Percentiles rank a stretch among this genome's conserved stretches.
Conservation (phyloP, 2,113 vertebrate genomes). For the Lophochroa leadbeateri region DNA sequence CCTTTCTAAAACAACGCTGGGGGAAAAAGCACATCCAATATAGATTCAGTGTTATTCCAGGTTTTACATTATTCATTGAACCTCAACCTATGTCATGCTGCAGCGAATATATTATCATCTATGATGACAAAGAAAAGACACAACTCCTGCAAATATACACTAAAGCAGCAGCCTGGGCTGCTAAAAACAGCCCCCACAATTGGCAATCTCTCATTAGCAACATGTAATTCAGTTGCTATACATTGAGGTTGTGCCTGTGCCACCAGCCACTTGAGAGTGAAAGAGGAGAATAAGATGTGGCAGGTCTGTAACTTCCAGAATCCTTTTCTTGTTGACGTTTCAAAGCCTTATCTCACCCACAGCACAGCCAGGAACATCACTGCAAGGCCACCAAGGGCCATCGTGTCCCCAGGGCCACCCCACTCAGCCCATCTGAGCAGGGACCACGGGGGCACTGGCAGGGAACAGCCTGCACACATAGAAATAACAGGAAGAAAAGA, state of each 20-base stretch:
- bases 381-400: not conserved
- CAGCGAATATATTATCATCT: not conserved
- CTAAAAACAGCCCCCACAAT: not conserved
- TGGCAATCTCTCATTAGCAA: not conserved
- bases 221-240: not conserved
- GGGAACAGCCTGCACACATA: not conserved
- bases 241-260: not conserved
- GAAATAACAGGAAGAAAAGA: not conserved
- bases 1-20: not conserved
- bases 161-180: not conserved
- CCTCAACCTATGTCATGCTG: not conserved
- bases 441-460: not conserved
- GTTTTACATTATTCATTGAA: not conserved
- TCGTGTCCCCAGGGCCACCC: not conserved
- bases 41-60: not conserved
- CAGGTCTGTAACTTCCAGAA: fast-evolving
- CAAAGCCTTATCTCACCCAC: fast-evolving
- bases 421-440: not conserved
- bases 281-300: fast-evolving
- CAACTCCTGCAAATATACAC: not conserved
- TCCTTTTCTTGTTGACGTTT: fast-evolving
- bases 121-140: slow-evolving; percentile 16
- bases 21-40: not conserved
- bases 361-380: not conserved
- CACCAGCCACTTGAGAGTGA: not conserved